Conservation (phyloP, 2,888 invertebrate genomes). For the Panorpa germanica region DNA sequence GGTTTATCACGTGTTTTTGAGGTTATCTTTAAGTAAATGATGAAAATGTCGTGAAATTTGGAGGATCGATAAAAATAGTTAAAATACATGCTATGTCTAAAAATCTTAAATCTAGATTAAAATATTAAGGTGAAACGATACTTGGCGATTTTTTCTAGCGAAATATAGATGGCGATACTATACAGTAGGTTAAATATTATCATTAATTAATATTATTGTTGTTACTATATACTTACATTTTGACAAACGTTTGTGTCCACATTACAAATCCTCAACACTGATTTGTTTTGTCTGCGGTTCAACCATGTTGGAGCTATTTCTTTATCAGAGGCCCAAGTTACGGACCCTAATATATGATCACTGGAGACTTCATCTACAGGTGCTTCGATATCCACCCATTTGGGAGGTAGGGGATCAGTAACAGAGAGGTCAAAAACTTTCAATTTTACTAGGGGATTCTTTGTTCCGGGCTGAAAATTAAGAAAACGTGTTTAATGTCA, state of each 20-base stretch:
- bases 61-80: no score
- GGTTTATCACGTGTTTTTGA: no score
- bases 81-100: no score
- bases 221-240: neutral
- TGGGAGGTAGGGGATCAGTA: no score
- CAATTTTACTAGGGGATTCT: constrained; percentile 52
- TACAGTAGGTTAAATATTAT: no score
- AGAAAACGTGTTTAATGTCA: constrained; percentile 2
- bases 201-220: constrained; percentile 17
- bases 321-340: constrained; percentile 52
- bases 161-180: no score
- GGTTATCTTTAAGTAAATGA: no score
- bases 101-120: no score
- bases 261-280: constrained; percentile 38
- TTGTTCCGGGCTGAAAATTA: constrained; percentile 40
- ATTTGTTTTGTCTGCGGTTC: constrained; percentile 66
- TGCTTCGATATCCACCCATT: constrained; percentile 27
- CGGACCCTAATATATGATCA: constrained; percentile 47
- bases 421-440: constrained; percentile 42
- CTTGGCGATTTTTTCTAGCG: no score
- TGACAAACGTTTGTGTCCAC: constrained; percentile 14
- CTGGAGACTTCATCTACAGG: constrained; percentile 31
- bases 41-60: no score
- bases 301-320: constrained; percentile 59
- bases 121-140: no score